phyloP scores from a whole-genome alignment of 2,888 invertebrate genomes.

The Abrostola triplasia region DNA sequence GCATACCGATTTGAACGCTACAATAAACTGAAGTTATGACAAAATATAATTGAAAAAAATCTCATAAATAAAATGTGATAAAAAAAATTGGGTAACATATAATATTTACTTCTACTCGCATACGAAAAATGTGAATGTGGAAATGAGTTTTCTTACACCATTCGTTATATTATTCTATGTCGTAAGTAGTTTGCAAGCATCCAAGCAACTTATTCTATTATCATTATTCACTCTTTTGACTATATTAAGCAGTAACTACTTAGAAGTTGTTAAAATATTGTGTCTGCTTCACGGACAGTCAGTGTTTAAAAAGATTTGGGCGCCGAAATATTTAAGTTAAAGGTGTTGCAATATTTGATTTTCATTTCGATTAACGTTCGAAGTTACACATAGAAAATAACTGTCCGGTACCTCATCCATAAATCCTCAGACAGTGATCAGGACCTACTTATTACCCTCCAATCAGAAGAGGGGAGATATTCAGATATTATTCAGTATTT shows the following conservation, averaged over 20 bases:
- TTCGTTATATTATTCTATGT: background rate
- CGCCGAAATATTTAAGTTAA: too few species aligned
- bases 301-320: too few species aligned
- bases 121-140: background rate
- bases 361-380: too few species aligned
- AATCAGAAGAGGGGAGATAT: too few species aligned
- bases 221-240: background rate
- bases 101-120: background rate
- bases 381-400: too few species aligned
- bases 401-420: too few species aligned
- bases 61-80: background rate
- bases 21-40: background rate
- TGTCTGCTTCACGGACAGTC: too few species aligned
- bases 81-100: background rate
- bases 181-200: background rate
- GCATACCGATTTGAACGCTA: background rate
- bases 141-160: slow-evolving; percentile 7
- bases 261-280: too few species aligned
- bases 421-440: too few species aligned
- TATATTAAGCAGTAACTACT: background rate
- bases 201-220: background rate
- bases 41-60: background rate
- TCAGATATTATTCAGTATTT: too few species aligned
- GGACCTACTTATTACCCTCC: too few species aligned
- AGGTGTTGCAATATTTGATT: too few species aligned